phyloP scores from a whole-genome alignment of 1,140 invertebrate species.

The Orussus abietinus region DNA sequence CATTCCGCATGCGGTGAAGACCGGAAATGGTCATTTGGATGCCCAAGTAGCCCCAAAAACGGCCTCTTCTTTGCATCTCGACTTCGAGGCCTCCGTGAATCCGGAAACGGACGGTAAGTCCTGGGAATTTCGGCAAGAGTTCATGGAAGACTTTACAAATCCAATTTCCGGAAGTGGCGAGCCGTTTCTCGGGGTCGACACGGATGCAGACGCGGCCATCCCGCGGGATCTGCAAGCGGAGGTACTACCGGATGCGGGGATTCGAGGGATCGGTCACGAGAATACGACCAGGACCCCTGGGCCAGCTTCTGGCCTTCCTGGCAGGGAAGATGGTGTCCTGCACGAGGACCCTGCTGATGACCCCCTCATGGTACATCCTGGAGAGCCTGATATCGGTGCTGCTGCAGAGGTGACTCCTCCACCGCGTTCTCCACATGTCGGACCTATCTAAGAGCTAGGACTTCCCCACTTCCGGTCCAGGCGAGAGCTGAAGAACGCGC shows the following conservation, averaged over 20 bases:
- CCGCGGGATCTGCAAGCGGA: constrained; percentile 31
- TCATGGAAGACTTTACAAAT: constrained; percentile 8
- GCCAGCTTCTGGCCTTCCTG: constrained; percentile 33
- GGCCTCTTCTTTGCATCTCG: no score
- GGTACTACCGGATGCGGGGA: constrained; percentile 25
- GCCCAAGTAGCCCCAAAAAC: no score
- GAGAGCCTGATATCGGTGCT: constrained; percentile 27
- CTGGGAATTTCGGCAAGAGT: constrained; percentile 10
- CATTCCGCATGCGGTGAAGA: constrained; percentile 27
- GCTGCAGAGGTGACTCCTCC: constrained; percentile 23
- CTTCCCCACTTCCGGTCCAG: constrained; percentile 14
- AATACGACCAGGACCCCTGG: constrained; percentile 31
- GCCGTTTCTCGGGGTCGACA: constrained; percentile 28
- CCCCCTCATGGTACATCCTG: constrained; percentile 31
- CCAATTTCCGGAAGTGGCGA: constrained; percentile 21
- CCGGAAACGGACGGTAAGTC: constrained; percentile 11
- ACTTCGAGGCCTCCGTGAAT: constrained; percentile 10
- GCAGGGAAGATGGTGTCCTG: constrained; percentile 28
- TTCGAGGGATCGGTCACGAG: constrained; percentile 19
- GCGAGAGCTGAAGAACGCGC: constrained; percentile 22
- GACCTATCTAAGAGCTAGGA: no score
- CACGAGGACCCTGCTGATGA: constrained; percentile 30
- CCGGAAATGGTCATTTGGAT: no score
- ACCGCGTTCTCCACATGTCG: no score
- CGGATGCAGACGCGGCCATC: constrained; percentile 18